Base-by-base conservation (phyloP, 2,113 vertebrate genomes). In the Genyomyrus donnyi region DNA sequence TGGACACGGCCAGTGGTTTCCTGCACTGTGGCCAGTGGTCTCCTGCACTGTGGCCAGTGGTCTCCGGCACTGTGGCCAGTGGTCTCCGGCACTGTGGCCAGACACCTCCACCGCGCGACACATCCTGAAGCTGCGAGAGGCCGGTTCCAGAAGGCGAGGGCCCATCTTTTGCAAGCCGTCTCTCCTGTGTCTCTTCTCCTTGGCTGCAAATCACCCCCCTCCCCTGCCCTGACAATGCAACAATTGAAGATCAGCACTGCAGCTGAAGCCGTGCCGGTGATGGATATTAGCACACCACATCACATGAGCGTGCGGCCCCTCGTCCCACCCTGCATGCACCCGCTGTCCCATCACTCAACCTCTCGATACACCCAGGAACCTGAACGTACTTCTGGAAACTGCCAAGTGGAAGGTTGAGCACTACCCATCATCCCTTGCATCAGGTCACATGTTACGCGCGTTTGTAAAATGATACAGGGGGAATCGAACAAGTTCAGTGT, bases 81-180 rank as follows among this genome's bases (percentile, higher is more conserved):
- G n/a, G n/a, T n/a, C n/a, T n/a, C n/a, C n/a, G n/a, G n/a, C n/a
- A n/a, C n/a, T n/a, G n/a, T n/a, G n/a, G n/a, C n/a, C n/a, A n/a
- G n/a, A n/a, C n/a, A n/a, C n/a, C n/a, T n/a, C n/a, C n/a, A n/a
- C n/a, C n/a, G n/a, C n/a, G n/a, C n/a, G n/a, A n/a, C n/a, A n/a
- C n/a, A n/a, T n/a, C n/a, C n/a, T n/a, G n/a, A n/a, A n/a, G n/a
- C n/a, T n/a, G n/a, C n/a, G n/a, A n/a, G n/a, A n/a, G n/a, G n/a
- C 10, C 62, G 10, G 74, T 13, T 80, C 31, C 13, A 13, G 15
- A 42, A 80, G 31, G 17, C 13, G 5, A 15, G 74, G 35, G 74
- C 91, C 90, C 85, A 90, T 90, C 89, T 52, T 83, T 15, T 80
- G 89, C 91, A 92, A 90, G 92, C 89, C 48, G 13, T 90, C 87